phyloP scores from a whole-genome alignment of 2,113 vertebrate genomes.

The Passer domesticus region DNA sequence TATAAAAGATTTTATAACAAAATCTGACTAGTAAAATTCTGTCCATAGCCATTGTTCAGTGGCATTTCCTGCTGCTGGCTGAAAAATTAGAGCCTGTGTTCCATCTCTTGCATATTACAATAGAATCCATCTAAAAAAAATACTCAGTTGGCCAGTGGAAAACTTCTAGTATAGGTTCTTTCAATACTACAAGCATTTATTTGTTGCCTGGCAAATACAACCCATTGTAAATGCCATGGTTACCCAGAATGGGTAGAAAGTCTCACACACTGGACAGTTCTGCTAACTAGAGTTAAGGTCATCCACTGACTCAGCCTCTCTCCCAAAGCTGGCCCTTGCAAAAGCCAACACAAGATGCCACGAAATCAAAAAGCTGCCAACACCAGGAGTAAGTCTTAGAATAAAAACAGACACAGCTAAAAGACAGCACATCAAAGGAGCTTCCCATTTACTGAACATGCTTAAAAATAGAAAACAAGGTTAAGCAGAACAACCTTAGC shows the following conservation, averaged over 20 bases:
- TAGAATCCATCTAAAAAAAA: slow-evolving; percentile 53
- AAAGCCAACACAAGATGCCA: slow-evolving; percentile 69
- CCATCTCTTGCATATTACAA: slow-evolving; percentile 60
- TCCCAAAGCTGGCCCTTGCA: slow-evolving; percentile 54
- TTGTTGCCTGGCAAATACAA: slow-evolving; percentile 91
- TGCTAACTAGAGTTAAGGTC: slow-evolving; percentile 67
- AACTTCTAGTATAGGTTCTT: slow-evolving; percentile 71
- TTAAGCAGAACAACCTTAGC: slow-evolving; percentile 88
- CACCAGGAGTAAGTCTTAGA: slow-evolving; percentile 49
- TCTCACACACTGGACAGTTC: slow-evolving; percentile 65
- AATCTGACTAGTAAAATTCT: slow-evolving; percentile 70
- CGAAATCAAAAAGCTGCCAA: slow-evolving; percentile 54
- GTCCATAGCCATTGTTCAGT: slow-evolving; percentile 71
- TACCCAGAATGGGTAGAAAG: slow-evolving; percentile 78
- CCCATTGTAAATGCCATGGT: slow-evolving; percentile 96
- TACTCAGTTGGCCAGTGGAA: slow-evolving; percentile 59
- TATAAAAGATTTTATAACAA: slow-evolving; percentile 76
- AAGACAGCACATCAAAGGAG: slow-evolving; percentile 54
- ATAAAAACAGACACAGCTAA: slow-evolving; percentile 77
- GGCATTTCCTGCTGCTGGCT: slow-evolving; percentile 76
- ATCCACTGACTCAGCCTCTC: slow-evolving; percentile 52
- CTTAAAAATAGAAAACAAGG: slow-evolving; percentile 81
- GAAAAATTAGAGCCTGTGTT: slow-evolving; percentile 63
- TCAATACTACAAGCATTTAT: slow-evolving; percentile 67
- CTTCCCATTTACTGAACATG: slow-evolving; percentile 70